Base-by-base conservation (phyloP, 2,888 invertebrate genomes). In the Drosophila multiciliata region DNA sequence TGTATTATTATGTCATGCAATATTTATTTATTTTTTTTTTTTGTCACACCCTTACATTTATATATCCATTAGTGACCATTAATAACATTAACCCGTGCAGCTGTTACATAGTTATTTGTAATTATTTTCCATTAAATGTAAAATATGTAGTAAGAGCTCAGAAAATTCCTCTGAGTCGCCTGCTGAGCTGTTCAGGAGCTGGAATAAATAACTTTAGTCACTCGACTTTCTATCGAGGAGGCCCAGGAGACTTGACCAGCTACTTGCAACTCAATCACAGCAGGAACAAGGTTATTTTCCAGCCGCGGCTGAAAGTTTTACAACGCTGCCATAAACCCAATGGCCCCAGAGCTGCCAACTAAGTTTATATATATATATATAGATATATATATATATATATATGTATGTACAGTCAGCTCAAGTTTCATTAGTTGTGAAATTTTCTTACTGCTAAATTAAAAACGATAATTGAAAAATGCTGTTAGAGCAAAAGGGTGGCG, bases 401-500 rank as follows among this genome's bases (percentile, higher is more conserved):
- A 7, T 23, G 3, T 48, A 15, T 49, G 67, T 75, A 66, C 62
- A 67, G 82, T 59, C 45, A 61, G 59, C 73, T 70, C 67, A 54
- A 89, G 75, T 85, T 85, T 89, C 87, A 90, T 85, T 87, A 89
- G 85, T 81, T 87, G 87, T 75, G 85, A 85, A 82, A 90, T 86
- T 85, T 90, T 87, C 90, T 82, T 80, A 82, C 78, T 82, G 76
- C 71, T 78, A 80, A 87, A 87, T 90, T 90, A 90, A 90, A 87
- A 87, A 90, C 89, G 90, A 90, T 87, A 90, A 87, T 87, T 87
- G 91, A 88, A 87, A 87, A 90, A 78, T 78, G 90, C 75, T 70
- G 69, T 66, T 54, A 35, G 58, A 64, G 73, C 36, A 55, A 36
- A 17, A 26, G 26, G 50, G 29, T 6, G 6, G 29, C 29, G 29